Evolutionary conservation across 2,113 vertebrate genomes (phyloP).

Genomic region (Monarcha castaneiventris): DNA sequence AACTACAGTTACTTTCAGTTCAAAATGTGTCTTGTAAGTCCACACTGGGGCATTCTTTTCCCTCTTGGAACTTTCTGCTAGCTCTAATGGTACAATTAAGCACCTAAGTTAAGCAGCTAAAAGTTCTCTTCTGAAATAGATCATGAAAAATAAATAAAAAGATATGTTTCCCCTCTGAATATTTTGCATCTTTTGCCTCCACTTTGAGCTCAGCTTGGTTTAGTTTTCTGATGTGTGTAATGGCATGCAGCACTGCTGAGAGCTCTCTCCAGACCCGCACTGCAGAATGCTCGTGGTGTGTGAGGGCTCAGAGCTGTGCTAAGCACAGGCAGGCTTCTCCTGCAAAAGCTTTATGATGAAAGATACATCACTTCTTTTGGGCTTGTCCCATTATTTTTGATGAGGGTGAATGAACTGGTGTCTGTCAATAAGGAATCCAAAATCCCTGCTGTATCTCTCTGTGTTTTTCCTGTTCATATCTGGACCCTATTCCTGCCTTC

Average conservation of each 20-base stretch:
- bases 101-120: neutral
- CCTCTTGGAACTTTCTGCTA: neutral
- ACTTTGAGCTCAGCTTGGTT: neutral
- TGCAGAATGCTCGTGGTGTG: neutral
- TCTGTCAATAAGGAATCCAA: neutral
- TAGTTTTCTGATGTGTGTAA: neutral
- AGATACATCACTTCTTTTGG: neutral
- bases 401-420: neutral
- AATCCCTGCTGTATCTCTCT: neutral
- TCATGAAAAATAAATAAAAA: conserved; percentile 7
- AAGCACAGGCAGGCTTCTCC: neutral
- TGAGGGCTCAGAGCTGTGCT: neutral
- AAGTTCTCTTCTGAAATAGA: neutral
- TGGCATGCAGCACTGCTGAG: neutral
- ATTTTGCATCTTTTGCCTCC: neutral
- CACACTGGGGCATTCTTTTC: neutral
- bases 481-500: neutral
- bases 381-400: neutral
- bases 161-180: neutral
- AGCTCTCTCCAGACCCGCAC: neutral
- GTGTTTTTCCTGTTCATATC: neutral
- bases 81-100: neutral
- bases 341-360: neutral
- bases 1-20: neutral
- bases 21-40: neutral